Evolutionary conservation across 1,140 invertebrate species (phyloP).

Genomic region (Drosophila mauritiana): DNA sequence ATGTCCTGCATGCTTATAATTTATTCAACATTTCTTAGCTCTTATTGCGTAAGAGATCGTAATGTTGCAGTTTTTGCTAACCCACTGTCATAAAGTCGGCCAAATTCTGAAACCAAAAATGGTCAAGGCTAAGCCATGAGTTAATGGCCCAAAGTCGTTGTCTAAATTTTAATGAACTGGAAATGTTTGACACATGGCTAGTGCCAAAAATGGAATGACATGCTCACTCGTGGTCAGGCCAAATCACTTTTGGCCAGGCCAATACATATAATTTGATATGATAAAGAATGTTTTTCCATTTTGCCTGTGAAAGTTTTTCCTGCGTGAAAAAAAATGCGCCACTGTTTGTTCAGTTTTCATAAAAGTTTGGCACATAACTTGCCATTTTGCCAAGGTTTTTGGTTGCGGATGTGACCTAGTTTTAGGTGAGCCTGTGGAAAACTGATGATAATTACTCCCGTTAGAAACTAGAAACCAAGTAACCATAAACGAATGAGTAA

Average conservation of each 20-base stretch:
- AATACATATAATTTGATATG: conserved; percentile 5
- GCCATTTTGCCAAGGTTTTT: conserved; percentile 38
- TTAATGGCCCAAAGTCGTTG: conserved; percentile 40
- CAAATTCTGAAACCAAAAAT: conserved; percentile 20
- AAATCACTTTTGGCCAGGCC: not conserved
- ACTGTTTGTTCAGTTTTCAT: conserved; percentile 12
- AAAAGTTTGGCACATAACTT: conserved; percentile 37
- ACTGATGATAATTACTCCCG: conserved; percentile 37
- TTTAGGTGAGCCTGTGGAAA: conserved; percentile 6
- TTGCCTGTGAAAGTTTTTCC: conserved; percentile 4
- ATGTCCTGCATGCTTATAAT: not conserved
- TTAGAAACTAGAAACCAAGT: not conserved
- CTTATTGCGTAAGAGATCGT: conserved; percentile 1
- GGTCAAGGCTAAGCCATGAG: conserved; percentile 51
- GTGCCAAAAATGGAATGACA: conserved; percentile 23
- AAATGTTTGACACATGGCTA: conserved; percentile 34
- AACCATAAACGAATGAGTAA: not conserved
- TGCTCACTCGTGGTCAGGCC: conserved; percentile 1
- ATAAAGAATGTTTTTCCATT: conserved; percentile 1
- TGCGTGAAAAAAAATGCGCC: not conserved
- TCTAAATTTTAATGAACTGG: conserved; percentile 48
- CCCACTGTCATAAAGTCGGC: conserved; percentile 3
- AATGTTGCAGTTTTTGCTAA: not conserved
- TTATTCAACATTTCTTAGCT: not conserved
- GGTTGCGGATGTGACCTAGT: conserved; percentile 39